phyloP scores from a whole-genome alignment of 2,113 vertebrate genomes.

The Erpornis zantholeuca region DNA sequence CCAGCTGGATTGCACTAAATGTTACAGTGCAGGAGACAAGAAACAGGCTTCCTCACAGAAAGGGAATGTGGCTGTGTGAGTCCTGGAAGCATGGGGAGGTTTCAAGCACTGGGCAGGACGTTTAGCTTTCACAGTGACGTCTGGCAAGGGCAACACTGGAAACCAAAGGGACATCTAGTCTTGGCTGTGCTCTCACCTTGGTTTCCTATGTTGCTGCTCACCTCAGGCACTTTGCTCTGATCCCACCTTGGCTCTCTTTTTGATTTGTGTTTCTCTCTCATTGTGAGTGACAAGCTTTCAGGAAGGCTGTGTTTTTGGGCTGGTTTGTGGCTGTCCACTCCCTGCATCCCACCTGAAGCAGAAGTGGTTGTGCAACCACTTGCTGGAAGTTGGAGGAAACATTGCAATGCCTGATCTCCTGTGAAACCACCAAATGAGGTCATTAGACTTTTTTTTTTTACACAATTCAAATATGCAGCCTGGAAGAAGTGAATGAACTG shows the following conservation, averaged over 20 bases:
- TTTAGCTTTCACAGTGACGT: neutral
- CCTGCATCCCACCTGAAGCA: neutral
- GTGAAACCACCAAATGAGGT: neutral
- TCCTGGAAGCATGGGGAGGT: neutral
- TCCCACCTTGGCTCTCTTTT: neutral
- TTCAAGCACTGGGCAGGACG: neutral
- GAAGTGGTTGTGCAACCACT: neutral
- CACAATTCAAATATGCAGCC: neutral
- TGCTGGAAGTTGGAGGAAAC: neutral
- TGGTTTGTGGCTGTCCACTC: neutral
- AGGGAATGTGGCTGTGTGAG: neutral
- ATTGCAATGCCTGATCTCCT: neutral
- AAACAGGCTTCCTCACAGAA: neutral
- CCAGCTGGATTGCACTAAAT: constrained; percentile 44
- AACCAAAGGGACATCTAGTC: neutral
- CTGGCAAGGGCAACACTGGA: neutral
- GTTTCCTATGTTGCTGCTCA: neutral
- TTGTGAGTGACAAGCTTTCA: accelerated
- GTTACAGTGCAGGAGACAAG: constrained; percentile 7
- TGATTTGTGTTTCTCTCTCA: neutral
- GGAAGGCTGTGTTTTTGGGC: neutral
- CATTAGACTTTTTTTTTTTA: neutral
- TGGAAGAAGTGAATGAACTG: neutral
- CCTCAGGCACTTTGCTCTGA: neutral
- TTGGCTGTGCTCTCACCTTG: neutral